Base-by-base conservation (phyloP, 2,888 invertebrate genomes). In the Stomorhina lunata region DNA sequence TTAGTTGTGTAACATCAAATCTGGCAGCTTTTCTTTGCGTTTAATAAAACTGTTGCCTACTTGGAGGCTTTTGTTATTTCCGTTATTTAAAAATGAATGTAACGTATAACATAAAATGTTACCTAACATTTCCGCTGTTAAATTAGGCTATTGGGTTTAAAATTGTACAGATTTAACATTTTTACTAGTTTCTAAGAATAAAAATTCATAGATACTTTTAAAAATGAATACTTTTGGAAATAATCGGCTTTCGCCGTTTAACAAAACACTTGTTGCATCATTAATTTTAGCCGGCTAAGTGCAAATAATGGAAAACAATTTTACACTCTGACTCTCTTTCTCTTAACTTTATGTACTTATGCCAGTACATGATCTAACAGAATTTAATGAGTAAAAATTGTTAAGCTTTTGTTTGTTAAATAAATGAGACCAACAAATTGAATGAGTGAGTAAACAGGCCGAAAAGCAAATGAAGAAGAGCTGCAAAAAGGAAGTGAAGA, bases 291-390 rank as follows among this genome's bases (percentile, higher is more conserved):
- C 75, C 80, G 80, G 80, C 68, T 37, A 37, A 63, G 9, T 17
- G 48, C 4, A 57, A 48, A n/a, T n/a, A n/a, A n/a, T n/a, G n/a
- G n/a, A n/a, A 9, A 34, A 50, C 37, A 34, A 61, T 27, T 17
- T 43, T 17, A n/a, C 37, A 55, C 12, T 48, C 20, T 25, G 29
- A 66, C 53, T 29, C 20, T 55, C 29, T 25, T 53, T 17, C 43
- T 32, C 80, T 80, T 69, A n/a, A n/a, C n/a, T n/a, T n/a, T n/a
- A n/a, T n/a, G n/a, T n/a, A 75, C 48, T 40, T 76, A 69, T 27
- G 71, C 75, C 17, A 73, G 45, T 53, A 69, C 27, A 73, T 32
- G 80, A 80, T 73, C 79, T 61, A 65, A 57, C 34, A 68, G 27
- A 32, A 10, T 45, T 9, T 7, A 22, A 10, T 34, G 72, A 57